A percentile compares a stretch with the other conserved stretches of the same genome.
Conservation (phyloP, 2,888 invertebrate genomes). For the Drosophila kuntzei region DNA sequence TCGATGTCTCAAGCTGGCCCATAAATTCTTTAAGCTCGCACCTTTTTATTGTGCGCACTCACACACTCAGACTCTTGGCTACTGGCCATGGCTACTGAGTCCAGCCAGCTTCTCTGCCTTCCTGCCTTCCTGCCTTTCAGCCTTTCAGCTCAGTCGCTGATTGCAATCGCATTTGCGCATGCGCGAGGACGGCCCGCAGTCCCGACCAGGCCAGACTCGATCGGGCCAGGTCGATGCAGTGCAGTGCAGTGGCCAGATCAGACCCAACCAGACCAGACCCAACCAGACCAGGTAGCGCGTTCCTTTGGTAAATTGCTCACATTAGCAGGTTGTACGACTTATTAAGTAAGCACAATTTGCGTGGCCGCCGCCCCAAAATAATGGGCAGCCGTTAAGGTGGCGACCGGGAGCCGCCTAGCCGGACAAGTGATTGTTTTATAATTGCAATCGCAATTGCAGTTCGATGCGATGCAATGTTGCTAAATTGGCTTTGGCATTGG, state of each 20-base stretch:
- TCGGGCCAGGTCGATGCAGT: constrained; percentile 20
- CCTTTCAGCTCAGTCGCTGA: constrained; percentile 43
- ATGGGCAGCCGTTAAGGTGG: constrained; percentile 77
- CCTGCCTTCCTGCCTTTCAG: constrained; percentile 5
- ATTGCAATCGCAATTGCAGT: constrained; percentile 84
- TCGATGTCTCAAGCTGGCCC: constrained; percentile 74
- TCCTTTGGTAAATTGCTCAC: constrained; percentile 84
- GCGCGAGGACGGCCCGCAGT: constrained; percentile 62
- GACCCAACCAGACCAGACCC: constrained; percentile 12
- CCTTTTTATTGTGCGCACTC: constrained; percentile 83
- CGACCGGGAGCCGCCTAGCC: constrained; percentile 75
- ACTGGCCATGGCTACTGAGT: constrained; percentile 33
- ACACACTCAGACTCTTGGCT: constrained; percentile 49
- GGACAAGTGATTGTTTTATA: constrained; percentile 84
- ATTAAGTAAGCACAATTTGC: constrained; percentile 85
- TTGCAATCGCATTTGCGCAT: constrained; percentile 77
- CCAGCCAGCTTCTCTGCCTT: constrained; percentile 9
- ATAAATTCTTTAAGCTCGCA: constrained; percentile 85
- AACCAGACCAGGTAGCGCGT: constrained; percentile 59
- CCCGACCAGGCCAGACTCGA: constrained; percentile 26
- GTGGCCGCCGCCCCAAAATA: constrained; percentile 82
- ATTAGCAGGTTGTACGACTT: constrained; percentile 85
- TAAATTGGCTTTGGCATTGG: constrained; percentile 66
- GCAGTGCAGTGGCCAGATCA: not conserved
- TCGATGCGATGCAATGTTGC: constrained; percentile 55